A percentile compares a stretch with the other conserved stretches of the same genome.
These are phyloP conservation scores for Lysandra coridon DNA, from an alignment of 2,888 invertebrate genomes.

Conservation along the genomic window DNA sequence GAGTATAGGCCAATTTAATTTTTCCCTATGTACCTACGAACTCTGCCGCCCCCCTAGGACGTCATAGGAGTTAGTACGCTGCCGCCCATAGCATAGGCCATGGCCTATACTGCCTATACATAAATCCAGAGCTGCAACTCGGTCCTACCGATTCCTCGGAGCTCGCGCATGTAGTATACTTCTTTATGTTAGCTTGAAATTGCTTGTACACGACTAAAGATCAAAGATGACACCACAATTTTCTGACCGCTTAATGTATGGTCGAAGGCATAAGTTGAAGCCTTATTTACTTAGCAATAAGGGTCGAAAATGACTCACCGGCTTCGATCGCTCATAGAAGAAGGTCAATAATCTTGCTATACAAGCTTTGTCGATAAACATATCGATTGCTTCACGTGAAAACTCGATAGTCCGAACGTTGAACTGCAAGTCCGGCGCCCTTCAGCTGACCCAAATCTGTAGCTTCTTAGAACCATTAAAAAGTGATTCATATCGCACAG, in stretches of 20 bases:
- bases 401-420: constrained; percentile 3
- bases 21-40: too few species aligned
- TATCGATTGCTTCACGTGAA: constrained; percentile 23
- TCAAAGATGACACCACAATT: background rate
- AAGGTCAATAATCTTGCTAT: background rate
- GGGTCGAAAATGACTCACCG: background rate
- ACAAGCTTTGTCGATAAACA: background rate
- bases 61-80: too few species aligned
- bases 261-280: background rate
- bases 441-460: constrained; percentile 16
- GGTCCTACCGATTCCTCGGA: too few species aligned
- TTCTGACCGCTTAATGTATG: background rate
- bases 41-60: too few species aligned
- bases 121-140: too few species aligned
- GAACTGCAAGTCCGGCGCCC: background rate
- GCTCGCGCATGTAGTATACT: background rate
- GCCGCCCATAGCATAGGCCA: too few species aligned
- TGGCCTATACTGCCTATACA: too few species aligned
- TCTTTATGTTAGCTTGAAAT: background rate
- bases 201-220: background rate
- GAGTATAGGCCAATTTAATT: too few species aligned
- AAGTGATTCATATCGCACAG: background rate
- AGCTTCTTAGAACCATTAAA: constrained; percentile 14
- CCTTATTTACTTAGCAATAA: background rate
- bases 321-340: too few species aligned